A percentile compares a stretch with the other conserved stretches of the same genome.
phyloP scores from a whole-genome alignment of 1,140 invertebrate species.

The Sipha flava region DNA sequence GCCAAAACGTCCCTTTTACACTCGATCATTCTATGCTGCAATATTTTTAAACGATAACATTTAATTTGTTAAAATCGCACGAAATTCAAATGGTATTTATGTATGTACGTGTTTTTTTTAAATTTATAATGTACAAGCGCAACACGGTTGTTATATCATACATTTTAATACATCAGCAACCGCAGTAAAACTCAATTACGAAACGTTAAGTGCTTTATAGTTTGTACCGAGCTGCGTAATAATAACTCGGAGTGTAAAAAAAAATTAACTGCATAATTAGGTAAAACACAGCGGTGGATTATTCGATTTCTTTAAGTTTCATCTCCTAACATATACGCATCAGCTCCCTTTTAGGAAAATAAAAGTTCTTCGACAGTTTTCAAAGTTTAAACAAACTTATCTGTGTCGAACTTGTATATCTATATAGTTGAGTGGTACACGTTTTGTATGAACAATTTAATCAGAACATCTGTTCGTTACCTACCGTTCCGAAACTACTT shows the following conservation, averaged over 20 bases:
- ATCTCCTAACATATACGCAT: neutral
- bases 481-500: neutral
- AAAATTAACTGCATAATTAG: neutral
- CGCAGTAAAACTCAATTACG: neutral
- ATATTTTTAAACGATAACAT: too few relatives aligned
- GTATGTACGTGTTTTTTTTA: too few relatives aligned
- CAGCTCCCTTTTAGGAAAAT: neutral
- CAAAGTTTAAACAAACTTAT: neutral
- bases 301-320: neutral
- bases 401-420: too few relatives aligned
- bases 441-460: neutral
- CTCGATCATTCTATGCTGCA: too few relatives aligned
- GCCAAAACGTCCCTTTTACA: too few relatives aligned
- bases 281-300: neutral
- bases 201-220: neutral
- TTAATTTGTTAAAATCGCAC: too few relatives aligned
- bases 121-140: too few relatives aligned
- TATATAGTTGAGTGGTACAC: neutral
- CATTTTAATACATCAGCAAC: too few relatives aligned
- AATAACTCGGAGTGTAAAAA: neutral
- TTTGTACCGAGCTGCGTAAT: neutral
- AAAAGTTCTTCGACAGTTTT: constrained; percentile 12
- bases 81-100: too few relatives aligned
- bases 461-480: neutral
- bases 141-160: neutral